Evolutionary conservation across 2,113 vertebrate genomes (phyloP).

Genomic region (Datnioides undecimradiatus): DNA sequence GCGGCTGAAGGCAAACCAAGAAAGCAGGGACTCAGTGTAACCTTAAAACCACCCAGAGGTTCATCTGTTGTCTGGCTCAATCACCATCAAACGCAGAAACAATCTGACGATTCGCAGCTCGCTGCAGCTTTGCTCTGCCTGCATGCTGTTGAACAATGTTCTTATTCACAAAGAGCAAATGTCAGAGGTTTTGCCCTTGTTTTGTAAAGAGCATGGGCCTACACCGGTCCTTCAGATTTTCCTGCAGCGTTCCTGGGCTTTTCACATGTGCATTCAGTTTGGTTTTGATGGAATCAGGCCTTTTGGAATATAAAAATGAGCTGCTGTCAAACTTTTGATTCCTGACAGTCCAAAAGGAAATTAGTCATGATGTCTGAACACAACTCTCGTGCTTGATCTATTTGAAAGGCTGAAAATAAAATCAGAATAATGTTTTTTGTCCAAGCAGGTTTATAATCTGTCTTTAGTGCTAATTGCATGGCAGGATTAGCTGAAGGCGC

Average conservation of each 20-base stretch:
- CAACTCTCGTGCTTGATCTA: neutral
- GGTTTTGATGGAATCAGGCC: neutral
- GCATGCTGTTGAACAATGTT: slow-evolving; percentile 39
- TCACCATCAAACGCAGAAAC: too few species aligned
- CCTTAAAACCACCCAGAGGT: too few species aligned
- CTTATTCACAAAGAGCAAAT: slow-evolving; percentile 37
- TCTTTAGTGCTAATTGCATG: too few species aligned
- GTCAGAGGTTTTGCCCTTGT: neutral
- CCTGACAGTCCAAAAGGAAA: neutral
- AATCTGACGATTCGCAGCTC: too few species aligned
- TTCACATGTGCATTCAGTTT: neutral
- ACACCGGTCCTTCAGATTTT: neutral
- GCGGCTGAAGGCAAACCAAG: neutral
- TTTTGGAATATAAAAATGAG: neutral
- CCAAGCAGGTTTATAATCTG: too few species aligned
- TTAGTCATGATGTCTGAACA: neutral
- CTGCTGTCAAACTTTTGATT: neutral
- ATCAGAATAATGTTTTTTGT: too few species aligned
- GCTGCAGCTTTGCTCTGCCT: slow-evolving; percentile 17
- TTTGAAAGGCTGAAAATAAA: neutral
- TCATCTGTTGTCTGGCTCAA: too few species aligned
- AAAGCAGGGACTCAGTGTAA: neutral
- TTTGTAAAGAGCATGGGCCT: slow-evolving; percentile 36
- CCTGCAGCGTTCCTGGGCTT: neutral
- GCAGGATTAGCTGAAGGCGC: neutral